Base-by-base conservation (phyloP, 1,140 invertebrate species). In the Ceratoteleas bidentatus region DNA sequence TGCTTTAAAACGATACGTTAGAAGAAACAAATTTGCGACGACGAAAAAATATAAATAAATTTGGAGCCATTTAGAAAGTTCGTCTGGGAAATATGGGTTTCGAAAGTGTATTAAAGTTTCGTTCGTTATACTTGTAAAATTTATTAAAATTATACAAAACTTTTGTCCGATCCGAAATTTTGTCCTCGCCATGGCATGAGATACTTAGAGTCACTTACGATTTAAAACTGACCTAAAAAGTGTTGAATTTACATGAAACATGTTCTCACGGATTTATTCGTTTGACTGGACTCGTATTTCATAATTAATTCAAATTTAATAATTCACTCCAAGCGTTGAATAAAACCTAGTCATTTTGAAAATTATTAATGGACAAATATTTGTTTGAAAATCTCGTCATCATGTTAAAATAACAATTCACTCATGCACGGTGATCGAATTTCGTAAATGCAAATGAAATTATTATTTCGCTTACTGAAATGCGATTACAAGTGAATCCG, bases 91-190 rank as follows among this genome's bases (percentile, higher is more conserved):
- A 16, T 56, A 56, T 24, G 15, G 36, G 0, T 33, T 24, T 61
- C 49, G 6, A 10, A 74, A 74, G 33, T 15, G 24, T 24, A 57
- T 75, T 52, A 75, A 65, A 75, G 53, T 65, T 75, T 74, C 38
- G 33, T 49, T 15, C 36, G 13, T 34, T 54, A 65, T 65, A 75
- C 43, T 50, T 75, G 50, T 74, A 74, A 74, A 74, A 74, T 58
- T 14, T 65, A 74, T 65, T 74, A 65, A 74, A 74, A 74, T 74
- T 74, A 74, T 74, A 65, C 70, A 64, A 65, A 74, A 74, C 60
- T 74, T 58, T 50, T 9, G 65, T 43, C 65, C 49, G 38, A 47
- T 65, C 11, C 45, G 34, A 65, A 74, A 65, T 40, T 56, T 58
- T 24, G 34, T 33, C 13, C 10, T 14, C 40, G 13, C 4, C 10